phyloP scores from a whole-genome alignment of 1,140 invertebrate genomes.

The Copidosoma floridanum region DNA sequence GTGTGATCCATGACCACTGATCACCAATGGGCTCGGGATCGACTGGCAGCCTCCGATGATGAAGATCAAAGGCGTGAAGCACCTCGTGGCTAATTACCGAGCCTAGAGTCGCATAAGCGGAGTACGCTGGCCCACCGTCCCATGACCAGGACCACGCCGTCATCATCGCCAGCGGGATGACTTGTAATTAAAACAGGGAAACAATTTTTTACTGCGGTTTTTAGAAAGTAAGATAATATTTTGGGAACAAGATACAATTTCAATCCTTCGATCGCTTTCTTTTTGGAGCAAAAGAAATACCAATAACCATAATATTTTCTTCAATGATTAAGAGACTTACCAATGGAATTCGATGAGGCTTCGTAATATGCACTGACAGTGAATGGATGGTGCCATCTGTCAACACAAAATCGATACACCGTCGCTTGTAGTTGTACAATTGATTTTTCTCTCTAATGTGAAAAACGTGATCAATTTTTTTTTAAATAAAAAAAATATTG shows the following conservation, averaged over 20 bases:
- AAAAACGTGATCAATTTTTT: too few species aligned
- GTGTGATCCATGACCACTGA: conserved; percentile 64
- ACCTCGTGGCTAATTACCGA: conserved; percentile 59
- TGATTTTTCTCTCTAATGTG: too few species aligned
- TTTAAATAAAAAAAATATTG: too few species aligned
- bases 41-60: conserved; percentile 40
- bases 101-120: conserved; percentile 56
- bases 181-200: conserved; percentile 33
- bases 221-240: too few species aligned
- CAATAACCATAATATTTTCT: too few species aligned
- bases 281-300: too few species aligned
- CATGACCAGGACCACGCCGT: conserved; percentile 61
- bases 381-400: conserved; percentile 55
- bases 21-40: conserved; percentile 39
- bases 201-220: too few species aligned
- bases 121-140: conserved; percentile 52
- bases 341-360: conserved; percentile 63
- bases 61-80: conserved; percentile 58
- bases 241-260: too few species aligned
- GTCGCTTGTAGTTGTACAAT: too few species aligned
- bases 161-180: conserved; percentile 68
- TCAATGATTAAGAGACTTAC: conserved; percentile 56
- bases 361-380: conserved; percentile 64
- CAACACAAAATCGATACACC: too few species aligned
- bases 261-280: too few species aligned